These are phyloP conservation scores for Anhinga anhinga DNA, from an alignment of 2,113 vertebrate species.

Conservation along the genomic window DNA sequence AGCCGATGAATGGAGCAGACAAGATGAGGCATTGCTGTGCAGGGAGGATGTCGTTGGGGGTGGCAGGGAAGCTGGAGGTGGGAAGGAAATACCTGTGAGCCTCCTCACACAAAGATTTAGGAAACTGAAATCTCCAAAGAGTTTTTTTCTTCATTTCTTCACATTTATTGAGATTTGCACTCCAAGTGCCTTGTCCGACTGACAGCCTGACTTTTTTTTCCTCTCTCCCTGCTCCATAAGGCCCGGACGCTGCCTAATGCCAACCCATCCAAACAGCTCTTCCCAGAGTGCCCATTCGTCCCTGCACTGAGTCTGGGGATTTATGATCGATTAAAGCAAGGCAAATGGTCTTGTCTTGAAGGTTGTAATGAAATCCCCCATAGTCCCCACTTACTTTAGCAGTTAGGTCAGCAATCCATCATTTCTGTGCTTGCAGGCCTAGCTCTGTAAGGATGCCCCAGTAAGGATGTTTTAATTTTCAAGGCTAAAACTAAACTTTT, in stretches of 20 bases:
- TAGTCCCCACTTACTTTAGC: neutral
- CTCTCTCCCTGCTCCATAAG: neutral
- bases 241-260: fast-evolving
- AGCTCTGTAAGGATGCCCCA: neutral
- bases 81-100: neutral
- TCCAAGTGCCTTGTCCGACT: neutral
- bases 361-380: neutral
- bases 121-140: neutral
- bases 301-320: fast-evolving
- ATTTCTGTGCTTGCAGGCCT: neutral
- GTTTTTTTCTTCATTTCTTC: neutral
- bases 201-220: neutral
- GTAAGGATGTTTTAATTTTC: neutral
- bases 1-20: neutral
- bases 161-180: neutral
- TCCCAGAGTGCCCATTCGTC: neutral
- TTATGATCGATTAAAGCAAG: neutral
- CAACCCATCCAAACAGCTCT: neutral
- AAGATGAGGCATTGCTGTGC: fast-evolving
- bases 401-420: neutral
- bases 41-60: neutral
- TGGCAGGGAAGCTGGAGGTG: neutral
- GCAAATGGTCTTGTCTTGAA: neutral
- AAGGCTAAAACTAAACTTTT: neutral
- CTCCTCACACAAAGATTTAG: neutral